Percentiles rank a stretch among this genome's conserved stretches.
phyloP scores from a whole-genome alignment of 2,113 vertebrate genomes.

The Clarias magur region DNA sequence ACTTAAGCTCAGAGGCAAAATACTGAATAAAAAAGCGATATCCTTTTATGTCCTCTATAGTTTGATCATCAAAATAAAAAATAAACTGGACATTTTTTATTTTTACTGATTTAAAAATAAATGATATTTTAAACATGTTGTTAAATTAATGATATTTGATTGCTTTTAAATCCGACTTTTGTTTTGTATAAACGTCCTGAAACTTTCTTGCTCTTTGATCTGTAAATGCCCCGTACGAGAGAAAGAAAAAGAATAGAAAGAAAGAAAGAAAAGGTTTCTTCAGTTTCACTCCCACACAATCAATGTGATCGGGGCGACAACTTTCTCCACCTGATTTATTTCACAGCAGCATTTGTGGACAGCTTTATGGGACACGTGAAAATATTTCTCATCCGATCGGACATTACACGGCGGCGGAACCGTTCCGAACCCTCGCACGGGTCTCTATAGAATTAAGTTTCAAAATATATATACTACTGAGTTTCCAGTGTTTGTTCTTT shows the following conservation, averaged over 20 bases:
- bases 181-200: background rate
- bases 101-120: background rate
- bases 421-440: conserved; percentile 65
- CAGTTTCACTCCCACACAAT: background rate
- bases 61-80: background rate
- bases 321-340: conserved; percentile 28
- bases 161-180: background rate
- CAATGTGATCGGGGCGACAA: background rate
- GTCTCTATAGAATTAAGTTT: conserved; percentile 69
- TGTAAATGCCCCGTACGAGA: background rate
- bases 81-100: background rate
- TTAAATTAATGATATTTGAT: background rate
- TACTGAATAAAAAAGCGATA: background rate
- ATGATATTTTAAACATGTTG: background rate
- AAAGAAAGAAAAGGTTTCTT: background rate
- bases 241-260: background rate
- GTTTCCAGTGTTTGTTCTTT: conserved; percentile 71
- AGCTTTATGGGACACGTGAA: conserved; percentile 36
- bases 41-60: background rate
- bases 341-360: conserved; percentile 44
- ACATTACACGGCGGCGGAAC: conserved; percentile 18
- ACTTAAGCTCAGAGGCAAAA: background rate
- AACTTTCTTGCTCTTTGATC: background rate
- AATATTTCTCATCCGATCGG: conserved; percentile 52
- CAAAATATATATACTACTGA: conserved; percentile 76